Conservation (phyloP, 2,888 invertebrate species). For the Ariolimax columbianus region DNA sequence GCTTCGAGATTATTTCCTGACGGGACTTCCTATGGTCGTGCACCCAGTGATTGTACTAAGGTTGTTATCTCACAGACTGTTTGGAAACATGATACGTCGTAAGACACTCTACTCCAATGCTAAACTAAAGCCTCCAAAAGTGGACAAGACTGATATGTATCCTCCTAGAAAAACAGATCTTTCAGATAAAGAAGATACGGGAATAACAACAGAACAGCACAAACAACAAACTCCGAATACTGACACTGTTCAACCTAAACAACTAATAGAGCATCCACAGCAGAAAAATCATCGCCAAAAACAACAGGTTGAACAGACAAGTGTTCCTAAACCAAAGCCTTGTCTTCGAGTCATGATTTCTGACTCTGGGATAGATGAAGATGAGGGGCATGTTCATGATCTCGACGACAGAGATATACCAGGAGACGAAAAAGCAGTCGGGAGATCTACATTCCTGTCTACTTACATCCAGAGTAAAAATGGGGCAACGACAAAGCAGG, state of each 20-base stretch:
- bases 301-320: constrained; percentile 17
- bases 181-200: constrained; percentile 27
- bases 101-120: constrained; percentile 71
- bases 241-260: background rate
- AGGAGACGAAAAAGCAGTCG: background rate
- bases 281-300: constrained; percentile 47
- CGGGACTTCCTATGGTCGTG: constrained; percentile 80
- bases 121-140: constrained; percentile 64
- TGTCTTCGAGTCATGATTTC: constrained; percentile 46
- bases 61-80: constrained; percentile 81
- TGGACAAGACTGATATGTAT: constrained; percentile 67
- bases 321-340: constrained; percentile 35
- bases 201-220: constrained; percentile 10
- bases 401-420: constrained; percentile 34
- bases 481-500: constrained; percentile 68
- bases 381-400: constrained; percentile 42
- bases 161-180: constrained; percentile 62
- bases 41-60: constrained; percentile 82
- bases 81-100: constrained; percentile 81
- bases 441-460: background rate
- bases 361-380: constrained; percentile 49
- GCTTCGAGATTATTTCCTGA: constrained; percentile 73
- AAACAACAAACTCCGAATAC: background rate
- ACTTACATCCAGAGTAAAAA: constrained; percentile 59
- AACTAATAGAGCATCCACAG: background rate